These are phyloP conservation scores for Mechanitis mazaeus DNA, from an alignment of 2,888 invertebrate species.

Conservation along the genomic window DNA sequence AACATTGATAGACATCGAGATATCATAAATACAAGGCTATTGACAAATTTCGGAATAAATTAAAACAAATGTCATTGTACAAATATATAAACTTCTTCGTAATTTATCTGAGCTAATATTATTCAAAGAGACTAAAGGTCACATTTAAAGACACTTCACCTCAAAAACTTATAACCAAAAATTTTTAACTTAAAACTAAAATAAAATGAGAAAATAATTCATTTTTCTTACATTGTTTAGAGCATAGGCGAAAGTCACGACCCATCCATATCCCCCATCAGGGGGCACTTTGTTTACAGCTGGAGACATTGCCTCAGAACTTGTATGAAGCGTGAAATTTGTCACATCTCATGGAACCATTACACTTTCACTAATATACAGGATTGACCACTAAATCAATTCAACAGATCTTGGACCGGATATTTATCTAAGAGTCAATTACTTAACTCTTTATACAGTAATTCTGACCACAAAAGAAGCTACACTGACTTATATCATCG, in stretches of 20 bases:
- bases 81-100: too few species aligned
- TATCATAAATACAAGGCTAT: too few species aligned
- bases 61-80: too few species aligned
- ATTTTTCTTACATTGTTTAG: conserved; percentile 78
- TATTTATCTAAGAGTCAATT: conserved; percentile 5
- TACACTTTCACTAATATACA: conserved; percentile 19
- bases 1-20: too few species aligned
- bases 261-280: conserved; percentile 82
- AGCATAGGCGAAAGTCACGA: conserved; percentile 77
- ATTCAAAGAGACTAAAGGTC: neutral
- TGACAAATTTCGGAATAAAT: too few species aligned
- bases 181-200: conserved; percentile 5
- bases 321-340: conserved; percentile 14
- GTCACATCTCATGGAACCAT: conserved; percentile 36
- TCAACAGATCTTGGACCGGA: neutral
- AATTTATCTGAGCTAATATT: neutral
- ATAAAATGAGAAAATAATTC: conserved; percentile 15
- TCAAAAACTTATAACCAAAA: neutral
- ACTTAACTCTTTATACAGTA: neutral
- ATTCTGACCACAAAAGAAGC: conserved; percentile 27
- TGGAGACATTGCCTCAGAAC: conserved; percentile 44
- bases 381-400: conserved; percentile 2
- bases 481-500: conserved; percentile 49
- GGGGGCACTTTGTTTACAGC: conserved; percentile 70
- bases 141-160: neutral